Percentiles rank a stretch among this genome's conserved stretches.
Conservation (phyloP, 2,888 invertebrate genomes). For the Eristalis intricaria region DNA sequence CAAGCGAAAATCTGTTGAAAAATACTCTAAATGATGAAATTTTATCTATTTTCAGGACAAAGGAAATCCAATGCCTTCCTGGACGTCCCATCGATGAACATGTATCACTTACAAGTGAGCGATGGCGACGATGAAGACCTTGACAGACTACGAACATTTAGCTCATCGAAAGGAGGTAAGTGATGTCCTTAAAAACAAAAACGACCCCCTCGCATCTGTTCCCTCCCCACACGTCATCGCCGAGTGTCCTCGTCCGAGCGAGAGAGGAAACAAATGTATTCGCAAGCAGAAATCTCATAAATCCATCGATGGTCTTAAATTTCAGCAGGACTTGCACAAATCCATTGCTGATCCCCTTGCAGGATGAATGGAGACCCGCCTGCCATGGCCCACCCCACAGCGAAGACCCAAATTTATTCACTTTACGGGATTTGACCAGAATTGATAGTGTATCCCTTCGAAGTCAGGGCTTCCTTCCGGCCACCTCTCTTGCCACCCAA, state of each 20-base stretch:
- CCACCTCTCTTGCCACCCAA: not conserved
- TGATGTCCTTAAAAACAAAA: constrained; percentile 17
- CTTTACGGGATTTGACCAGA: constrained; percentile 5
- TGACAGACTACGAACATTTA: constrained; percentile 95
- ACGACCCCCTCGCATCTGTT: not conserved
- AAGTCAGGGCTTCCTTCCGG: not conserved
- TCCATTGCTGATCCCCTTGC: not conserved
- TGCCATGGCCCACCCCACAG: not conserved
- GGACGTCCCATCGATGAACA: constrained; percentile 84
- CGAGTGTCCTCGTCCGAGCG: no score
- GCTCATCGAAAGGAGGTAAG: constrained; percentile 93
- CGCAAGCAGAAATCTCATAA: not conserved
- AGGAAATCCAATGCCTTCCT: constrained; percentile 86
- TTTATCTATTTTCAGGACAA: constrained; percentile 80
- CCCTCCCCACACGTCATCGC: no score
- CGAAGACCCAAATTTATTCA: not conserved
- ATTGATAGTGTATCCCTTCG: constrained; percentile 9
- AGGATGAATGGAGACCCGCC: not conserved
- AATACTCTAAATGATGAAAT: not conserved
- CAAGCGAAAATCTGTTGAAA: not conserved
- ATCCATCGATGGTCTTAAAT: not conserved
- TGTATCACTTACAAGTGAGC: constrained; percentile 80
- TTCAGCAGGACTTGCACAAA: not conserved
- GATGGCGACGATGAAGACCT: constrained; percentile 88
- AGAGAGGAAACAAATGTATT: no score